Base-by-base conservation (phyloP, 2,797 vertebrate genomes). In the Gallinago solitaria region DNA sequence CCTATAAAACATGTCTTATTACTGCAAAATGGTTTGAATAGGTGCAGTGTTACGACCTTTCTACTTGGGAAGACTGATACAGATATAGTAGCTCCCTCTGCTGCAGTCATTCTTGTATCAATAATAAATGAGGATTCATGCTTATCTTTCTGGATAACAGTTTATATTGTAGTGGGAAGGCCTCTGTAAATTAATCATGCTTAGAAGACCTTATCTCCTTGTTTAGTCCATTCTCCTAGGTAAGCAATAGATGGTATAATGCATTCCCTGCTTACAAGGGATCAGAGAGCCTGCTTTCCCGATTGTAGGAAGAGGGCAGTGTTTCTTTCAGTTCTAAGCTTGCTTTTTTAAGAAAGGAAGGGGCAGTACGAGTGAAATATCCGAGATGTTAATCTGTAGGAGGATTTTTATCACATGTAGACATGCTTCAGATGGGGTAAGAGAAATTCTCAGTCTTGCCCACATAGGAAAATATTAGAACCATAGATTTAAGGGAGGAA, bases 241-340 rank as follows among this genome's bases (percentile, higher is more conserved):
- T 37, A n/a, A 69, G 47, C 19, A 53, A 37, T 15, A n/a, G 57
- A 20, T 3, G 4, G 35, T 43, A 13, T 16, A 56, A 87, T 37
- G 45, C 50, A 86, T 28, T 60, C 30, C 39, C 45, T 79, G 70
- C 33, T 74, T 54, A 37, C 13, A 51, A 30, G 19, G 63, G 28
- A 54, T n/a, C 41, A 21, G 51, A 67, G 35, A 76, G 21, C 41
- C 70, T 75, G 25, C 83, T 94, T 88, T 84, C 39, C 63, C 35
- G n/a, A 25, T 33, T n/a, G 51, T 73, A 82, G 91, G 59, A 91
- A 95, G 89, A 91, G 93, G 90, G 85, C 89, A 95, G 83, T 91
- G 59, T 90, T 95, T 95, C 84, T 93, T 91, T 73, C 35, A 37
- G 35, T 83, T 94, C 87, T 53, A 48, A 64, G 39, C 37, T 59